phyloP scores from a whole-genome alignment of 2,797 vertebrate genomes.

The Chrosomus eos region DNA sequence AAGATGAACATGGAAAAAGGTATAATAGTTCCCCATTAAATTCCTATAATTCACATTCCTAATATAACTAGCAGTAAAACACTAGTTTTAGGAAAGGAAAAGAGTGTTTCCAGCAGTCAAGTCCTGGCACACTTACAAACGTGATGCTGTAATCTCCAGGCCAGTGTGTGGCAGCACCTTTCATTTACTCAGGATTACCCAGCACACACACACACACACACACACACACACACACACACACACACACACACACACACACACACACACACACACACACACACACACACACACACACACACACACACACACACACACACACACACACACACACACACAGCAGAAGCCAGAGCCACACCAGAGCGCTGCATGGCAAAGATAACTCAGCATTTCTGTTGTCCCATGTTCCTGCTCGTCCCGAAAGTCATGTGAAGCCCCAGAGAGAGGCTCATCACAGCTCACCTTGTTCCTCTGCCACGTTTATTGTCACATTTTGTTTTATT shows the following conservation, averaged over 20 bases:
- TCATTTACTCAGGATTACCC: slow-evolving; percentile 82
- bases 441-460: slow-evolving; percentile 73
- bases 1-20: not conserved
- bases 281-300: slow-evolving; percentile 54
- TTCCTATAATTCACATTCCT: not conserved
- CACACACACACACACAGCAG: slow-evolving; percentile 23
- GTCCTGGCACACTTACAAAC: slow-evolving; percentile 76
- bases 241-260: slow-evolving; percentile 15
- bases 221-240: slow-evolving; percentile 57
- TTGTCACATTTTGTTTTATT: slow-evolving; percentile 80
- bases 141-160: slow-evolving; percentile 77
- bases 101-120: slow-evolving; percentile 48
- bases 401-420: slow-evolving; percentile 79
- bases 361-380: slow-evolving; percentile 82
- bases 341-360: slow-evolving; percentile 70
- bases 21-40: not conserved
- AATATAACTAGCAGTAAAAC: slow-evolving; percentile 37
- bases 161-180: slow-evolving; percentile 83
- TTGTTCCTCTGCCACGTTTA: slow-evolving; percentile 83
- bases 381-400: slow-evolving; percentile 81
- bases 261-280: slow-evolving; percentile 52
- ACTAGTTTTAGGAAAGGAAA: slow-evolving; percentile 57
- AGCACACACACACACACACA: slow-evolving; percentile 55
- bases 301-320: slow-evolving; percentile 41
- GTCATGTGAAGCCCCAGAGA: slow-evolving; percentile 78